These are phyloP conservation scores for Amorpha juglandis DNA, from an alignment of 2,888 invertebrate genomes.

Conservation along the genomic window DNA sequence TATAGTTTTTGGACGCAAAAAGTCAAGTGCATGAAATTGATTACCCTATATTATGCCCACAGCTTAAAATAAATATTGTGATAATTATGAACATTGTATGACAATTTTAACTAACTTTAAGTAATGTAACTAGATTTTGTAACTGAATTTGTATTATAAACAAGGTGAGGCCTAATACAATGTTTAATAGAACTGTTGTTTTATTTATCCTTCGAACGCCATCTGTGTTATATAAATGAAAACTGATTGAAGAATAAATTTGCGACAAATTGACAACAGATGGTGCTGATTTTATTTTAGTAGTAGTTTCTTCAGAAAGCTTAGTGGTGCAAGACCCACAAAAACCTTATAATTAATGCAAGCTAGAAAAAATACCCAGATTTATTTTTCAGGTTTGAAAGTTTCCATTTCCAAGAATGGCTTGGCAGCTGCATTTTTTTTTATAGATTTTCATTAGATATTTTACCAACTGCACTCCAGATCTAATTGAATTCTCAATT, in stretches of 20 bases:
- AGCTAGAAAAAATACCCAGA: no score
- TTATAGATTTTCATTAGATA: no score
- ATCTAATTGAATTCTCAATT: no score
- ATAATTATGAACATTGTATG: constrained; percentile 26
- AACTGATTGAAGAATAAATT: neutral
- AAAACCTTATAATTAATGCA: no score
- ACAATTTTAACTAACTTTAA: constrained; percentile 28
- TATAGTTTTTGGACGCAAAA: no score
- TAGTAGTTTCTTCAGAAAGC: no score
- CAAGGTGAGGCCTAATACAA: constrained; percentile 15
- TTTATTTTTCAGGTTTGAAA: no score
- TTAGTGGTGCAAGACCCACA: no score
- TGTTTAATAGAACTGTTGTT: neutral
- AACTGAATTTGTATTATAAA: constrained; percentile 22
- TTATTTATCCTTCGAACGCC: neutral
- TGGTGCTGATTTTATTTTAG: neutral
- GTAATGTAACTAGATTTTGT: constrained; percentile 24
- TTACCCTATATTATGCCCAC: neutral
- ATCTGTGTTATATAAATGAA: neutral
- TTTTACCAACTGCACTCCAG: no score
- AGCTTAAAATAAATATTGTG: constrained; percentile 15
- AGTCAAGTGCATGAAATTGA: neutral
- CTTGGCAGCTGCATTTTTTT: no score
- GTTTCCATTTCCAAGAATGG: no score
- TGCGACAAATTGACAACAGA: neutral